phyloP scores from a whole-genome alignment of 2,797 vertebrate species.

The Adrianichthys oophorus region DNA sequence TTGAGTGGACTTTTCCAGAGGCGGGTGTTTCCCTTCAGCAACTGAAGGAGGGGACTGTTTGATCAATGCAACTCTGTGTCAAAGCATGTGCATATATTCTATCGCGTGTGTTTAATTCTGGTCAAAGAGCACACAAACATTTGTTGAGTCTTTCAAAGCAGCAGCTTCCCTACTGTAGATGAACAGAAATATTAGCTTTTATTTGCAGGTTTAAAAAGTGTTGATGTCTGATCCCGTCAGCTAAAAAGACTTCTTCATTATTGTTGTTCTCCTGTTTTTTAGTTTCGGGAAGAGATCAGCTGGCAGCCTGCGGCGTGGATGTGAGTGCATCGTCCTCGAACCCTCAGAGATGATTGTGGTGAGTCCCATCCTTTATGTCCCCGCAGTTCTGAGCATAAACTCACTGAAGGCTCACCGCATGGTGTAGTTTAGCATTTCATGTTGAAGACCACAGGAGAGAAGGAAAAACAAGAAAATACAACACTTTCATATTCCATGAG shows the following conservation, averaged over 20 bases:
- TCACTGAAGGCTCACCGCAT: no score
- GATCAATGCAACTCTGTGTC: slow-evolving; percentile 41
- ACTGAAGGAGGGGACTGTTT: slow-evolving; percentile 52
- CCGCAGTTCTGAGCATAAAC: neutral
- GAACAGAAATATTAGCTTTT: neutral
- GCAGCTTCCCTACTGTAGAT: neutral
- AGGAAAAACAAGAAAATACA: no score
- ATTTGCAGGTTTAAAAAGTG: neutral
- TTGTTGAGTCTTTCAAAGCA: neutral
- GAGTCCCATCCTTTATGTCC: slow-evolving; percentile 66
- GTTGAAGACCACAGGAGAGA: no score
- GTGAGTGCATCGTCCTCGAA: slow-evolving; percentile 98
- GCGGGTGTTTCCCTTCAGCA: slow-evolving; percentile 46
- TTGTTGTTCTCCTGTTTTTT: slow-evolving; percentile 4
- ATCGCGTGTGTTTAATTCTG: slow-evolving; percentile 30
- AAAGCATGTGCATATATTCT: slow-evolving; percentile 31
- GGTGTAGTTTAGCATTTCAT: no score
- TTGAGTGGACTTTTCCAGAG: slow-evolving; percentile 68
- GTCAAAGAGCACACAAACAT: neutral
- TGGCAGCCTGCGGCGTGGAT: slow-evolving; percentile 94
- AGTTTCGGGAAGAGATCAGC: slow-evolving; percentile 97
- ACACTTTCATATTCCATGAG: no score
- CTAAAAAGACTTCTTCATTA: neutral
- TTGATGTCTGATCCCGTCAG: fast-evolving
- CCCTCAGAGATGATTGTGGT: slow-evolving; percentile 99